phyloP scores from a whole-genome alignment of 2,888 invertebrate genomes.

The Ligdia adustata region DNA sequence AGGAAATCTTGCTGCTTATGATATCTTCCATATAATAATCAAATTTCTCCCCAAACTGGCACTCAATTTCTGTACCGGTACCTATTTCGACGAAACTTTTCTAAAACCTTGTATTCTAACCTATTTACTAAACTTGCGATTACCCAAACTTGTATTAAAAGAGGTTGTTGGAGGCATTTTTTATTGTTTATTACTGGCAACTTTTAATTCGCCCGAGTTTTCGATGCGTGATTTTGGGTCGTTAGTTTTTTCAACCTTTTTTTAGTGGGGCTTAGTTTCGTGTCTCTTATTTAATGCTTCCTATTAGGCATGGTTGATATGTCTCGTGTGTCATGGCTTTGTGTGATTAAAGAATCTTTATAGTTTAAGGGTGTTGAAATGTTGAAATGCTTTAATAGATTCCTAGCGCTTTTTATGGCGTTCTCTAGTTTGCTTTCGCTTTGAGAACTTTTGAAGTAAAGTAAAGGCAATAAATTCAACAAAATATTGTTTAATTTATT shows the following conservation, averaged over 20 bases:
- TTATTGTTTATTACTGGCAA: slow-evolving; percentile 81
- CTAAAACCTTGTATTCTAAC: slow-evolving; percentile 37
- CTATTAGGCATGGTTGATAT: slow-evolving; percentile 59
- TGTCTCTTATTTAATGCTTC: slow-evolving; percentile 71
- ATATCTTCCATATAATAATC: too few species aligned
- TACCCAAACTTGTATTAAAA: slow-evolving; percentile 64
- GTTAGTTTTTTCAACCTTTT: slow-evolving; percentile 77
- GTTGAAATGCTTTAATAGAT: slow-evolving; percentile 34
- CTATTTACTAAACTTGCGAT: slow-evolving; percentile 50
- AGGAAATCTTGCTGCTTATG: too few species aligned
- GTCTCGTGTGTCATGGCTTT: slow-evolving; percentile 53
- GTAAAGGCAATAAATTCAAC: too few species aligned
- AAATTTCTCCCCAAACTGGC: slow-evolving; percentile 29
- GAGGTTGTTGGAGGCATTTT: slow-evolving; percentile 63
- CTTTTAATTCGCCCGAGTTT: slow-evolving; percentile 82
- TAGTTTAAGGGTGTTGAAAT: slow-evolving; percentile 44
- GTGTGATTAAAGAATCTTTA: slow-evolving; percentile 44
- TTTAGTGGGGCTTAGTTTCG: slow-evolving; percentile 68
- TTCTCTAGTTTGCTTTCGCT: slow-evolving; percentile 9
- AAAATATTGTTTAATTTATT: too few species aligned
- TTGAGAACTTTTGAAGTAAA: neutral
- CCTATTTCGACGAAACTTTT: slow-evolving; percentile 32
- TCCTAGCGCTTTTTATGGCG: slow-evolving; percentile 1
- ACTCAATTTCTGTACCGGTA: slow-evolving; percentile 31
- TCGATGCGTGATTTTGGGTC: slow-evolving; percentile 74